A percentile compares a stretch with the other conserved stretches of the same genome.
These are phyloP conservation scores for Pseudanteris insignis DNA, from an alignment of 2,888 invertebrate genomes.

Conservation along the genomic window DNA sequence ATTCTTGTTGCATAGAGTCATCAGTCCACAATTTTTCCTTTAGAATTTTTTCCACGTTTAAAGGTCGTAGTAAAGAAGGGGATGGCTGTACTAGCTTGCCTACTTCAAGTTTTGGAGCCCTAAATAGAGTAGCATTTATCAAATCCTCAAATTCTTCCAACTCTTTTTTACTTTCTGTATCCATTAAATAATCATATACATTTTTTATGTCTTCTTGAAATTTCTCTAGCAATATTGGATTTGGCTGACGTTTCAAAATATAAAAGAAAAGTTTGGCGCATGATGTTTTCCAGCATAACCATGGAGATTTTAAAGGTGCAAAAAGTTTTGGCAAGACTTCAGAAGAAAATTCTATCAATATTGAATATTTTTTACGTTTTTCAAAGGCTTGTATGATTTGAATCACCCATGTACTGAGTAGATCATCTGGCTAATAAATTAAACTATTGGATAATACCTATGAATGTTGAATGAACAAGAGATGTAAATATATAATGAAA, in stretches of 20 bases:
- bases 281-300: constrained; percentile 70
- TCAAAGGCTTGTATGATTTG: constrained; percentile 75
- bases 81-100: constrained; percentile 59
- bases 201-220: constrained; percentile 67
- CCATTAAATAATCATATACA: constrained; percentile 69
- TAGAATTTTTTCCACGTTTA: constrained; percentile 57
- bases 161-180: constrained; percentile 68
- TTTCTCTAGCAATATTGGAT: constrained; percentile 72
- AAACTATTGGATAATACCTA: constrained; percentile 76
- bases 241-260: constrained; percentile 73
- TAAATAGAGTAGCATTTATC: constrained; percentile 68
- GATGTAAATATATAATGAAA: neutral
- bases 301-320: constrained; percentile 69
- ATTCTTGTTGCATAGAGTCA: constrained; percentile 49
- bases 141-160: constrained; percentile 74
- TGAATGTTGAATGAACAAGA: neutral
- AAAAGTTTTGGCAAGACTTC: constrained; percentile 73
- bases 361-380: constrained; percentile 67
- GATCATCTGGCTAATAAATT: constrained; percentile 71
- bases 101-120: constrained; percentile 66
- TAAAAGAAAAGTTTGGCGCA: constrained; percentile 71
- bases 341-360: constrained; percentile 72
- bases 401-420: constrained; percentile 74
- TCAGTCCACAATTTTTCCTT: constrained; percentile 64
- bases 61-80: constrained; percentile 55